Evolutionary conservation across 2,113 vertebrate genomes (phyloP).

Genomic region (Gorsachius goisagi): DNA sequence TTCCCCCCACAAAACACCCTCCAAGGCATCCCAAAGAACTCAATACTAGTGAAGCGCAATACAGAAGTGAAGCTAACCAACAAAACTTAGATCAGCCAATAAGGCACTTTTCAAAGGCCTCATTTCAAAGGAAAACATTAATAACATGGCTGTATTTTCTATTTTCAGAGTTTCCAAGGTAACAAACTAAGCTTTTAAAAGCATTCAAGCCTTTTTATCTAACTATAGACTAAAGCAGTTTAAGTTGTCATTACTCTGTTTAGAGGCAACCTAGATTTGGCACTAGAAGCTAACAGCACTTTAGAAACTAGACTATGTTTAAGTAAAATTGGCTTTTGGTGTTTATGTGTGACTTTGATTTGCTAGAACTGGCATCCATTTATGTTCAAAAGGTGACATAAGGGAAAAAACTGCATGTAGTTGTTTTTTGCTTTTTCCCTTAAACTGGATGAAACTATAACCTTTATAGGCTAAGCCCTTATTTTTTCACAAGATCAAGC

Average conservation of each 20-base stretch:
- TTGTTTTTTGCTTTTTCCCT: neutral
- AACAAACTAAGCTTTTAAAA: conserved; percentile 48
- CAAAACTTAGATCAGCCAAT: neutral
- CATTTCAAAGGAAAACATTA: neutral
- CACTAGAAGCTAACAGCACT: neutral
- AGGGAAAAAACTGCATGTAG: neutral
- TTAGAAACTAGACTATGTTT: neutral
- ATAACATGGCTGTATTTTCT: neutral
- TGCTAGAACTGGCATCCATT: neutral
- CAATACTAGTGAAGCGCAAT: neutral
- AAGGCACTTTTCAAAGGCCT: neutral
- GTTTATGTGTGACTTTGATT: neutral
- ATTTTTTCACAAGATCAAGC: neutral
- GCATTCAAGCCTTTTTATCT: neutral
- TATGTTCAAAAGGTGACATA: neutral
- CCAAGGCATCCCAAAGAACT: neutral
- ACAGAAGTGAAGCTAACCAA: neutral
- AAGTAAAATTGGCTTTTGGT: neutral
- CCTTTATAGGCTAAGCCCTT: neutral
- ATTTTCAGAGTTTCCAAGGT: conserved; percentile 46
- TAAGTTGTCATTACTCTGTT: conserved; percentile 1
- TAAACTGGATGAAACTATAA: neutral
- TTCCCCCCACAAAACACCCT: neutral
- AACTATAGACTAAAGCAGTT: conserved; percentile 23
- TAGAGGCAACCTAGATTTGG: neutral